Percentiles rank a stretch among this genome's conserved stretches.
Evolutionary conservation across 2,113 vertebrate species (phyloP).

Genomic region (Misgurnus mizolepis): DNA sequence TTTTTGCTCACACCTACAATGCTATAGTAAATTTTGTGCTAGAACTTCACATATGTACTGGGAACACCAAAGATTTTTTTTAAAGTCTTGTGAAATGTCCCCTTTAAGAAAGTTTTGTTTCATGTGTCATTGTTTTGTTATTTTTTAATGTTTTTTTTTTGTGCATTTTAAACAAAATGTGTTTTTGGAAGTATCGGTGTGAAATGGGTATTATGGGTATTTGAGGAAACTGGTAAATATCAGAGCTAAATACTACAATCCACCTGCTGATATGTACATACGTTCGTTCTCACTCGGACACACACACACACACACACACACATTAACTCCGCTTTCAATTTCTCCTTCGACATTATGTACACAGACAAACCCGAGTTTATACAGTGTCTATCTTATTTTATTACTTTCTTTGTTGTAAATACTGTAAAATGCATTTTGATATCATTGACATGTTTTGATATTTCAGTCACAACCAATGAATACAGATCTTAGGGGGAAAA

Average conservation of each 20-base stretch:
- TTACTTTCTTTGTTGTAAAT: constrained; percentile 74
- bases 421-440: constrained; percentile 86
- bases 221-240: background rate
- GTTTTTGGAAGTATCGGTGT: constrained; percentile 25
- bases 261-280: background rate
- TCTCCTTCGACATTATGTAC: constrained; percentile 5
- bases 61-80: too few relatives aligned
- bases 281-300: background rate
- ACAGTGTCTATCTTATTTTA: constrained; percentile 49
- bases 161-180: constrained; percentile 30
- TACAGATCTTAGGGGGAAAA: constrained; percentile 22
- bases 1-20: too few relatives aligned
- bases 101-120: background rate
- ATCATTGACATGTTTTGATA: constrained; percentile 86
- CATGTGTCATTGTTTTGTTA: background rate
- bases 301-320: background rate
- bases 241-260: constrained; percentile 8
- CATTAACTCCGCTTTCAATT: background rate
- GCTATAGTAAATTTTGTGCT: too few relatives aligned
- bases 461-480: constrained; percentile 67
- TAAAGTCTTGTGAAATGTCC: too few relatives aligned
- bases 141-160: background rate
- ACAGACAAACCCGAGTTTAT: constrained; percentile 38
- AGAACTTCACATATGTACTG: too few relatives aligned
- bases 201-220: background rate